Percentiles rank a stretch among this genome's conserved stretches.
Evolutionary conservation across 2,888 invertebrate genomes (phyloP).

Genomic region (Scaptomyza caliginosa): DNA sequence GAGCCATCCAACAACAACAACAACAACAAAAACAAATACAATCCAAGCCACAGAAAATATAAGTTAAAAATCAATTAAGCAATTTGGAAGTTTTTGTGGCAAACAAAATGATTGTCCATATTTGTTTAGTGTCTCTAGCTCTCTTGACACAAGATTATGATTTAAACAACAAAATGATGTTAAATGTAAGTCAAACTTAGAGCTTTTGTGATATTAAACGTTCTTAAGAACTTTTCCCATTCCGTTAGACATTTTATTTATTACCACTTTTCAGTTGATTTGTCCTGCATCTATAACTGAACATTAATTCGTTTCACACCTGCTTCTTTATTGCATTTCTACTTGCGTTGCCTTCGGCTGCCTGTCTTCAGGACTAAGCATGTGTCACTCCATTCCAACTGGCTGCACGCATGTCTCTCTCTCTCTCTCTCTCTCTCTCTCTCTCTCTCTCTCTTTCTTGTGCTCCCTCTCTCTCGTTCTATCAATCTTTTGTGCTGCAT

Average conservation of each 20-base stretch:
- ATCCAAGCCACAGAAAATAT: too few species aligned
- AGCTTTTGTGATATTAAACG: too few species aligned
- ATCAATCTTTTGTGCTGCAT: slow-evolving; percentile 29
- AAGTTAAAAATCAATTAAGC: slow-evolving; percentile 64
- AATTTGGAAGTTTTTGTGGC: slow-evolving; percentile 52
- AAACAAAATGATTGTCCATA: slow-evolving; percentile 46
- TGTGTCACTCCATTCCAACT: slow-evolving; percentile 65
- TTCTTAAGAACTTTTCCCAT: too few species aligned
- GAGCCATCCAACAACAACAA: slow-evolving; percentile 9
- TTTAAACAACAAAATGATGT: too few species aligned
- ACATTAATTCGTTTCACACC: not conserved
- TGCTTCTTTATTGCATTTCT: not conserved
- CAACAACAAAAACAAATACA: slow-evolving; percentile 11
- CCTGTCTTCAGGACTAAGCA: slow-evolving; percentile 36
- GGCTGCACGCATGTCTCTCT: slow-evolving; percentile 37
- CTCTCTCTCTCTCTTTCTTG: not conserved
- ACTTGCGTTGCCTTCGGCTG: slow-evolving; percentile 9
- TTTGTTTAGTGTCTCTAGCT: slow-evolving; percentile 20
- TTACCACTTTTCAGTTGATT: not conserved
- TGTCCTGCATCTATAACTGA: slow-evolving; percentile 4
- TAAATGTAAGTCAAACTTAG: too few species aligned
- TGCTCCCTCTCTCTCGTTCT: not conserved
- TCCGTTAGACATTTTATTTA: not conserved
- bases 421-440: not conserved
- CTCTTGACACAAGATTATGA: too few species aligned